phyloP scores from a whole-genome alignment of 2,113 vertebrate genomes.

The Ahaetulla prasina region DNA sequence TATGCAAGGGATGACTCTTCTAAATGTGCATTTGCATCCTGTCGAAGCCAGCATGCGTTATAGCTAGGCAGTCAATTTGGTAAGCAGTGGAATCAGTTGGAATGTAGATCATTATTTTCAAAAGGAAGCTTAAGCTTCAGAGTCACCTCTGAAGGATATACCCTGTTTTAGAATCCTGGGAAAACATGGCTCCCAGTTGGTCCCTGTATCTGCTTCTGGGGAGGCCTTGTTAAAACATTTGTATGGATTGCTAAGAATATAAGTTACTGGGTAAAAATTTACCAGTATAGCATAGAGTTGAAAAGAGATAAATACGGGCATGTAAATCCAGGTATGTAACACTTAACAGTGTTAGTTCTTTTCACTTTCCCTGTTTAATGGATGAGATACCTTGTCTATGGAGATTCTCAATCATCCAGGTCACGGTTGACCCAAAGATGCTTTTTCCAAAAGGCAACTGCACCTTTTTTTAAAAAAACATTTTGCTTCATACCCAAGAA shows the following conservation, averaged over 20 bases:
- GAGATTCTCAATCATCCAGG: too few relatives aligned
- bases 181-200: background rate
- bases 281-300: background rate
- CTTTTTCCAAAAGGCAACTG: too few relatives aligned
- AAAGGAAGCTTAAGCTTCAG: background rate
- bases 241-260: background rate
- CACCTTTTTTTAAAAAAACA: too few relatives aligned
- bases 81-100: background rate
- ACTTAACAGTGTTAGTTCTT: background rate
- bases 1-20: background rate
- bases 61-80: background rate
- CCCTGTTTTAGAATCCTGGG: background rate
- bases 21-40: background rate
- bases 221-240: background rate
- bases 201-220: background rate
- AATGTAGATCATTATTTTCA: background rate
- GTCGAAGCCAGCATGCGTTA: rapidly evolving
- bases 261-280: background rate
- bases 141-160: background rate
- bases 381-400: background rate
- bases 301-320: background rate
- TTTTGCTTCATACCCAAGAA: too few relatives aligned
- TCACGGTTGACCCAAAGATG: too few relatives aligned
- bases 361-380: background rate
- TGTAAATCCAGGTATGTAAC: background rate